Conservation (phyloP, 2,113 vertebrate genomes). For the Mirza zaza region DNA sequence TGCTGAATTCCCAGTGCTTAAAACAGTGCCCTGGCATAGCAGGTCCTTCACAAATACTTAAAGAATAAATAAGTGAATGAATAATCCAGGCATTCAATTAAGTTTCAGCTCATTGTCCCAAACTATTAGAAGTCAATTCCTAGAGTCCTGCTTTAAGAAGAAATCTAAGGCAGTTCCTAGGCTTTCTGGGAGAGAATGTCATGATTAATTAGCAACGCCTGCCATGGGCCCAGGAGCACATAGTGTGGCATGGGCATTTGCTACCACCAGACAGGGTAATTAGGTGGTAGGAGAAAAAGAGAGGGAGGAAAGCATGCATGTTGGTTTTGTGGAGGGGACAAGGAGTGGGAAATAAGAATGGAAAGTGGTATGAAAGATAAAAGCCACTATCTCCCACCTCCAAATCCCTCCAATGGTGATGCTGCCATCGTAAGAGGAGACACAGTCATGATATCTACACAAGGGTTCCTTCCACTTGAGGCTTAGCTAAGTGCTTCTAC, state of each 20-base stretch:
- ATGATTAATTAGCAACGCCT: not conserved
- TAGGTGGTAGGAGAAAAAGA: not conserved
- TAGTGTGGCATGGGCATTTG: not conserved
- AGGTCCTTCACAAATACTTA: not conserved
- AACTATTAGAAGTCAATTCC: slow-evolving; percentile 1
- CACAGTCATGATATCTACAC: not conserved
- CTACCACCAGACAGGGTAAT: not conserved
- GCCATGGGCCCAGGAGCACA: not conserved
- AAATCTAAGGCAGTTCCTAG: not conserved
- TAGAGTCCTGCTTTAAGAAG: not conserved
- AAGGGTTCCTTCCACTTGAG: not conserved
- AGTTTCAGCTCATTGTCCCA: not conserved
- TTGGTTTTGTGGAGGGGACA: not conserved
- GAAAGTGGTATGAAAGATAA: not conserved
- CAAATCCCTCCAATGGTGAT: not conserved
- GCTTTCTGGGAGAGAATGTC: not conserved
- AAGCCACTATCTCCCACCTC: not conserved
- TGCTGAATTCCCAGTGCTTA: not conserved
- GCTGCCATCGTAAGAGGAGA: not conserved
- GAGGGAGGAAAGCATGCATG: not conserved
- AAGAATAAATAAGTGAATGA: not conserved
- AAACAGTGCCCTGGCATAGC: not conserved
- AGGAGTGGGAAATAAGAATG: not conserved
- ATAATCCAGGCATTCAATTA: not conserved
- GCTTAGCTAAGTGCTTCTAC: not conserved